Evolutionary conservation across 2,888 invertebrate species (phyloP).

Genomic region (Cremastinae sp.): DNA sequence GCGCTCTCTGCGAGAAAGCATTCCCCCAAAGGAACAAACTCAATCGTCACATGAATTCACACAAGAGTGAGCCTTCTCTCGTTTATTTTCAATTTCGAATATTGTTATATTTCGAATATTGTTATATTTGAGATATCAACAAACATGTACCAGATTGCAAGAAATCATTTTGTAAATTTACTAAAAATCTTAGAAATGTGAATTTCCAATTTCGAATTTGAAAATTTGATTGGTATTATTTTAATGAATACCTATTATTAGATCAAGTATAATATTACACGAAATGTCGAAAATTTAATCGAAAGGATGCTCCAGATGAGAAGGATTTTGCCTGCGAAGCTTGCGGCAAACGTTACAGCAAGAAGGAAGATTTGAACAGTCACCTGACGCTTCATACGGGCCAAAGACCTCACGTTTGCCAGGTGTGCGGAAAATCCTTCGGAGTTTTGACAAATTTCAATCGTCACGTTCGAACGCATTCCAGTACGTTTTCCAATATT

Average conservation of each 20-base stretch:
- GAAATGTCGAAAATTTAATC: constrained; percentile 20
- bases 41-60: constrained; percentile 84
- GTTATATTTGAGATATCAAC: no score
- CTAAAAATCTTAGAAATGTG: no score
- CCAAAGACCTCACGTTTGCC: constrained; percentile 83
- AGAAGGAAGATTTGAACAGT: constrained; percentile 83
- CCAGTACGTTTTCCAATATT: constrained; percentile 82
- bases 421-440: constrained; percentile 85
- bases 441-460: constrained; percentile 86
- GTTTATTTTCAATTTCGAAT: no score
- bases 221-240: no score
- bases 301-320: constrained; percentile 77
- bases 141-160: no score
- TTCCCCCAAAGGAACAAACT: constrained; percentile 87
- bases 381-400: constrained; percentile 82
- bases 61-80: constrained; percentile 71
- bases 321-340: constrained; percentile 82
- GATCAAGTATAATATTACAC: no score
- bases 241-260: no score
- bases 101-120: no score
- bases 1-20: constrained; percentile 84
- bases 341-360: constrained; percentile 84
- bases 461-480: constrained; percentile 86
- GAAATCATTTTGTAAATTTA: no score
- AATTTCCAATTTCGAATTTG: no score